Percentiles rank a stretch among this genome's conserved stretches.
Conservation (phyloP, 1,140 invertebrate species). For the Centruroides sculpturatus region DNA sequence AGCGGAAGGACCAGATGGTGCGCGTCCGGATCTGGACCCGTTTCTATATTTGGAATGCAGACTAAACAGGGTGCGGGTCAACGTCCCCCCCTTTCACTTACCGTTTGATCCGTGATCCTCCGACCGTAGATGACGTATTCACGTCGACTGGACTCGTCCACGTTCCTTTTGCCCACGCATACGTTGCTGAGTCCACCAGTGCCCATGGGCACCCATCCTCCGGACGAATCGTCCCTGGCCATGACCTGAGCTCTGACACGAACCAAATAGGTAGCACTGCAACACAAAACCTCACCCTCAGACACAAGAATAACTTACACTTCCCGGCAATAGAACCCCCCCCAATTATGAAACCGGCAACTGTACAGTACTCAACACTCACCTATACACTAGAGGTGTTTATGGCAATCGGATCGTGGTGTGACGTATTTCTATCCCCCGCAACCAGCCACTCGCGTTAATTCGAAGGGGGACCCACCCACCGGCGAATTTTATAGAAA, state of each 20-base stretch:
- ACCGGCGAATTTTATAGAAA: no score
- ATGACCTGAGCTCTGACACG: constrained; percentile 92
- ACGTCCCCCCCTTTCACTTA: constrained; percentile 34
- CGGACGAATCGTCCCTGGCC: constrained; percentile 90
- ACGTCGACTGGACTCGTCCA: constrained; percentile 34
- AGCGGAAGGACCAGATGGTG: not conserved
- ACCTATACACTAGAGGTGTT: no score
- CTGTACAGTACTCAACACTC: no score
- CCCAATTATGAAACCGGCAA: no score
- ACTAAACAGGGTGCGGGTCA: not conserved
- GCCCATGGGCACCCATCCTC: constrained; percentile 80
- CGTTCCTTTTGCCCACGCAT: constrained; percentile 22
- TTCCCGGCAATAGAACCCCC: no score
- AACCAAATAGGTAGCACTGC: constrained; percentile 17
- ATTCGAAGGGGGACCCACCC: no score
- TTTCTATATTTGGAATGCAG: no score
- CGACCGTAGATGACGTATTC: constrained; percentile 86
- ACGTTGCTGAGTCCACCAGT: constrained; percentile 79
- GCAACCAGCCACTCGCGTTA: no score
- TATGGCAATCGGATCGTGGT: no score
- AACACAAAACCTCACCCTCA: not conserved
- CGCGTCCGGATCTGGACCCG: no score
- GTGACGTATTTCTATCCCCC: no score
- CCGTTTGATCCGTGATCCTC: constrained; percentile 77
- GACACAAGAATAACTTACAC: no score